Percentiles rank a stretch among this genome's conserved stretches.
phyloP scores from a whole-genome alignment of 2,113 vertebrate species.

The Pluvianellus socialis region DNA sequence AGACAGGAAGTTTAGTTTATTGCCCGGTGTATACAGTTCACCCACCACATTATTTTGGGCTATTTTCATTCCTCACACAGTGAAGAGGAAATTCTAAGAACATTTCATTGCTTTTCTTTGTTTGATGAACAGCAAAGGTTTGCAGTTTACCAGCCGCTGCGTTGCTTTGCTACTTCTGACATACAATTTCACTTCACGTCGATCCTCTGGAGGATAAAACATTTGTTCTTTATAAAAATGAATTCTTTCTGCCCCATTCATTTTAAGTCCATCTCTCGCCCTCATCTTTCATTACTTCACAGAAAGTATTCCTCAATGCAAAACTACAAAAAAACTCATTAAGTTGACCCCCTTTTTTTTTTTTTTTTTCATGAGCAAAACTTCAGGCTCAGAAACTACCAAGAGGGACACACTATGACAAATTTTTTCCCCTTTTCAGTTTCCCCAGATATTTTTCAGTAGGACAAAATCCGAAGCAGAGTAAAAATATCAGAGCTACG shows the following conservation, averaged over 20 bases:
- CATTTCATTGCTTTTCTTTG: constrained; percentile 55
- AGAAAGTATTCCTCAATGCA: neutral
- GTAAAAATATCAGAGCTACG: neutral
- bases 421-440: neutral
- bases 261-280: neutral
- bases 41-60: constrained; percentile 58
- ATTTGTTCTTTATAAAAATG: constrained; percentile 13
- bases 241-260: neutral
- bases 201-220: neutral
- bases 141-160: constrained; percentile 32
- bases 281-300: neutral
- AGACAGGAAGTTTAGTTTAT: constrained; percentile 64
- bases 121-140: constrained; percentile 35
- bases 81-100: constrained; percentile 55
- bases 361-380: neutral
- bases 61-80: constrained; percentile 66
- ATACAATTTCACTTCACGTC: constrained; percentile 19
- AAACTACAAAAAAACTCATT: neutral
- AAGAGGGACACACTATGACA: neutral
- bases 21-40: constrained; percentile 58
- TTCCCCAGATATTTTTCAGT: neutral
- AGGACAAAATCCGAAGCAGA: neutral
- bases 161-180: constrained; percentile 41
- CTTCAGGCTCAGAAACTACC: neutral
- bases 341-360: neutral